Conservation (phyloP, 2,888 invertebrate species). For the Hofmannophila pseudospretella region DNA sequence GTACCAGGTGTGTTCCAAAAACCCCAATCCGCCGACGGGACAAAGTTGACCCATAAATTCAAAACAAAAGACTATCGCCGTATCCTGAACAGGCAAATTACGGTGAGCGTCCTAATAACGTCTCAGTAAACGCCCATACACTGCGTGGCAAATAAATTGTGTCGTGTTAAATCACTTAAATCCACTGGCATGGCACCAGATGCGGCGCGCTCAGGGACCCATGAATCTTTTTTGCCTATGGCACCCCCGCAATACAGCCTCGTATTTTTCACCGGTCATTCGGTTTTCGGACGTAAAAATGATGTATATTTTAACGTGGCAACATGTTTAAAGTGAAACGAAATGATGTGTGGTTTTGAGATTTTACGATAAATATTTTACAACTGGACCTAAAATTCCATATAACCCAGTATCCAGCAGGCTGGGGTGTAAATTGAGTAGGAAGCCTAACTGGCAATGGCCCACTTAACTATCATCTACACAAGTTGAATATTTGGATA, state of each 20-base stretch:
- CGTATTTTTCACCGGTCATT: background rate
- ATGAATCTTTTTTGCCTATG: background rate
- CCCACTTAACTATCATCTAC: too few species aligned
- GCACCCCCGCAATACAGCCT: background rate
- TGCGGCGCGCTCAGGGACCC: background rate
- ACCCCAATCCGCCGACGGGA: too few species aligned
- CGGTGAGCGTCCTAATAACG: background rate
- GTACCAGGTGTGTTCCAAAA: too few species aligned
- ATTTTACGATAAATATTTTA: too few species aligned
- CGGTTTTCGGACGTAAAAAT: background rate
- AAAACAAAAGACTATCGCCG: too few species aligned
- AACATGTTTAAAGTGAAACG: background rate
- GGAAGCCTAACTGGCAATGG: too few species aligned
- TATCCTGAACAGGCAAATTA: background rate
- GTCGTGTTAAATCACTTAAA: slow-evolving; percentile 1
- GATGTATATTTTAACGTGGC: background rate
- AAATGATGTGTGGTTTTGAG: too few species aligned
- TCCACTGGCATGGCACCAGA: slow-evolving; percentile 2
- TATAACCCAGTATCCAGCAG: too few species aligned
- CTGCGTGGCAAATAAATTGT: background rate
- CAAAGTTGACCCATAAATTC: too few species aligned
- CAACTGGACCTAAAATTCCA: too few species aligned
- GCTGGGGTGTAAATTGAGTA: too few species aligned
- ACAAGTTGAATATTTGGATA: too few species aligned
- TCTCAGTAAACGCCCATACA: background rate